Conservation (phyloP, 2,113 vertebrate species). For the rabbit (Oryctolagus cuniculus) region DNA sequence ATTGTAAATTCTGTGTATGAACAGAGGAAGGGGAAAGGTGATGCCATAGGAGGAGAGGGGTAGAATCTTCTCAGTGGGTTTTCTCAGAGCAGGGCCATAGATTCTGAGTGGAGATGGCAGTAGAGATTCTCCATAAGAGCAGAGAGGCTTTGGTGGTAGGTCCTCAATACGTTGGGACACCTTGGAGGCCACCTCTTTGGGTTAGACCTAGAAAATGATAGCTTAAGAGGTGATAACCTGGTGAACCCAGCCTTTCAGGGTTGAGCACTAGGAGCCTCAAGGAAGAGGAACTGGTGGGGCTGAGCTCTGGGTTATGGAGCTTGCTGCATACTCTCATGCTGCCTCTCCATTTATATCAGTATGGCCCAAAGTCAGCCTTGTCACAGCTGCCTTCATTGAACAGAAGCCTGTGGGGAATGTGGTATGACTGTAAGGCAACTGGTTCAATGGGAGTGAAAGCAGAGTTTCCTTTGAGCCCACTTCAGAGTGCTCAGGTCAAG, state of each 20-base stretch:
- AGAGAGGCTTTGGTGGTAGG: background rate
- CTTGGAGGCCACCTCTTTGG: background rate
- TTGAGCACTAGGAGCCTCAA: background rate
- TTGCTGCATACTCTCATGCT: background rate
- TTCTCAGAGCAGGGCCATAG: background rate
- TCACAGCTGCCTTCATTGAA: slow-evolving; percentile 30
- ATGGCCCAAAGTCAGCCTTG: background rate
- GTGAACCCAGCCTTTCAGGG: background rate
- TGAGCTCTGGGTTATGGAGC: background rate
- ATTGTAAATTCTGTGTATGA: slow-evolving; percentile 3
- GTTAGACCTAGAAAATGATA: background rate
- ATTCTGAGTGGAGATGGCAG: background rate
- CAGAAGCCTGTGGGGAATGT: background rate
- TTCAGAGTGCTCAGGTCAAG: background rate
- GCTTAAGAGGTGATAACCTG: background rate
- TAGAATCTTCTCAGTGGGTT: background rate
- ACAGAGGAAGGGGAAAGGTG: background rate
- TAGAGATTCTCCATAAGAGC: background rate
- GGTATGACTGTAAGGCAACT: background rate
- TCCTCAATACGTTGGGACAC: background rate
- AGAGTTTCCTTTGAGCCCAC: background rate
- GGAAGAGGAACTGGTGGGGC: background rate
- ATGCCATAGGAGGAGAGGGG: background rate
- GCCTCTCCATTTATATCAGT: background rate
- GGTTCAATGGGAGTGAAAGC: background rate